Evolutionary conservation across 2,113 vertebrate genomes (phyloP), one percentile per base, ranked within the genome.

Genomic region (Chaetura pelagica): DNA sequence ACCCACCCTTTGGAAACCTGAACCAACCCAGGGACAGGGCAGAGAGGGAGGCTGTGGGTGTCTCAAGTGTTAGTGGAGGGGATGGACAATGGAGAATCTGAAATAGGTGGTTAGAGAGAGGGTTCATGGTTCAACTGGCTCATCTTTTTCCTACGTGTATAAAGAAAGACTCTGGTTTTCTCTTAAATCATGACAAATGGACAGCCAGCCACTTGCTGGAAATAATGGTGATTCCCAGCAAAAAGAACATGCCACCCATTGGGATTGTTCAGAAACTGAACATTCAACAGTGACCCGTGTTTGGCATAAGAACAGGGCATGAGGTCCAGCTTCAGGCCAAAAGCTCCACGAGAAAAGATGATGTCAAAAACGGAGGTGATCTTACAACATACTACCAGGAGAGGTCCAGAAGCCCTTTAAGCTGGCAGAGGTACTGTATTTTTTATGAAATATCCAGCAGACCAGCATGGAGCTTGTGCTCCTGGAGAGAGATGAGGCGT

Each of bases 271-370:
- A 75, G 71, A 68, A 82, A 52, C 1, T 15, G 35, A 67, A 71
- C 20, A 22, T 77, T 82, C 24, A 66, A 18, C 9, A 10, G 29
- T 15, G 35, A 35, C 26, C 48, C n/a, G 8, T 7, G 32, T 58
- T 9, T 51, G 29, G 15, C 7, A 1, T 34, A 42, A 64, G 75
- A 81, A 46, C 1, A 1, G 24, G 2, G 2, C 4, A 14, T 2
- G 22, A 68, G 15, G 12, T 35, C 20, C 8, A 34, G 42, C 5
- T 51, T 49, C 27, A 32, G 24, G 5, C 26, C 44, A 51, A 78
- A 89, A 79, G 15, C 11, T 55, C 11, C 26, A 14, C 38, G 52
- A 48, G 27, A 44, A 61, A 87, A 46, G 6, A 40, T 0, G 1
- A 8, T 0, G 0, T 14, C 42, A 4, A n/a, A 81, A 82, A 58